Evolutionary conservation across 2,888 invertebrate genomes (phyloP).

Genomic region (Nymphalis urticae): DNA sequence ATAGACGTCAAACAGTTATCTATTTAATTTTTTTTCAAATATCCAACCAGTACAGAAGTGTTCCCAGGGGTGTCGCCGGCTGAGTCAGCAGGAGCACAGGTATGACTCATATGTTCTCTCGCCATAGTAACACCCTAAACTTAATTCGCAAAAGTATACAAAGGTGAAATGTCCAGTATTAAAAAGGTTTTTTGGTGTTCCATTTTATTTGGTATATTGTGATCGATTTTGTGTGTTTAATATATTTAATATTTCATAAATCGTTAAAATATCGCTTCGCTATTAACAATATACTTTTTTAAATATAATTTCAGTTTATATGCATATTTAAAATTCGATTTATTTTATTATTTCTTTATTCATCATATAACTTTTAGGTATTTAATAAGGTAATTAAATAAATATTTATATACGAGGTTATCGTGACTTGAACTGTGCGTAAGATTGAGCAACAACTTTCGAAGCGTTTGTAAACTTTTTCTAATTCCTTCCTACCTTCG

Average conservation of each 20-base stretch:
- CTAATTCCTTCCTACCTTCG: too few species aligned
- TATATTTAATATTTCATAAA: not conserved
- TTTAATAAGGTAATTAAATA: too few species aligned
- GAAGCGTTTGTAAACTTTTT: too few species aligned
- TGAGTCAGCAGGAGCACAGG: conserved; percentile 75
- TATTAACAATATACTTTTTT: not conserved
- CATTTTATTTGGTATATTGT: not conserved
- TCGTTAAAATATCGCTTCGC: too few species aligned
- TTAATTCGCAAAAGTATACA: conserved; percentile 47
- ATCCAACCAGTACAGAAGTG: conserved; percentile 42
- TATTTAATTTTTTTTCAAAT: conserved; percentile 13
- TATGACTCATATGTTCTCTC: conserved; percentile 69
- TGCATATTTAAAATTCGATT: too few species aligned
- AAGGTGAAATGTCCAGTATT: conserved; percentile 29
- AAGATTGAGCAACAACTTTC: too few species aligned
- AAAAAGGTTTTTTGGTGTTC: conserved; percentile 21
- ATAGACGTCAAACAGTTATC: conserved; percentile 27
- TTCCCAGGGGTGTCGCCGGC: conserved; percentile 67
- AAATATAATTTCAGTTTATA: not conserved
- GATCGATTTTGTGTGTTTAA: not conserved
- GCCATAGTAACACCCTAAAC: conserved; percentile 77
- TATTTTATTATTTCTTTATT: too few species aligned
- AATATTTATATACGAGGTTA: too few species aligned
- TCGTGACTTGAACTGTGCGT: too few species aligned
- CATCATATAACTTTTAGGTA: too few species aligned